A percentile compares a stretch with the other conserved stretches of the same genome.
Evolutionary conservation across 64 coral and sea anemone species (phyloP).

Genomic region (Catalaphyllia jardinei): DNA sequence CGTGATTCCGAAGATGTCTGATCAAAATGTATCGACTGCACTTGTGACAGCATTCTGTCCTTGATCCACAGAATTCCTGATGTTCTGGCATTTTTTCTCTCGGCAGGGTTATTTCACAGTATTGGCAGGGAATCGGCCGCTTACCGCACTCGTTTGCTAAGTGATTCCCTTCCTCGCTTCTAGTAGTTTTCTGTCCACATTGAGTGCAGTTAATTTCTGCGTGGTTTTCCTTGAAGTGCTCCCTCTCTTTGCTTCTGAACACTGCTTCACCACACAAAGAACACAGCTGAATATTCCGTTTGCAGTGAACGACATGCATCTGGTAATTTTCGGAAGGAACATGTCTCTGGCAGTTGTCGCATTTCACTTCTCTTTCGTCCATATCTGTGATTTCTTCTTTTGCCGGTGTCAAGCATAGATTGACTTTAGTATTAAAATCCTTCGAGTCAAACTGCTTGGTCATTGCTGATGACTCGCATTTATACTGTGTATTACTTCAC

Average conservation of each 20-base stretch:
- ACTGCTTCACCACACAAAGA: conserved; percentile 29
- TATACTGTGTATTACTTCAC: neutral
- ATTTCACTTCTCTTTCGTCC: neutral
- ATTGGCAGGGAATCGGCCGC: neutral
- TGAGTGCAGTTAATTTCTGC: conserved; percentile 20
- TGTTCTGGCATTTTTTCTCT: conserved; percentile 39
- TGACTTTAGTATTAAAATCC: neutral
- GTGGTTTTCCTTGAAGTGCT: conserved; percentile 47
- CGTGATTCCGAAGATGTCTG: conserved; percentile 28
- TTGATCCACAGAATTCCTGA: conserved; percentile 48
- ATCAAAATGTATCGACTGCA: conserved; percentile 49
- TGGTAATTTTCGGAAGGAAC: conserved; percentile 48
- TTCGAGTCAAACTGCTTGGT: neutral
- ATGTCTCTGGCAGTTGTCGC: conserved; percentile 37
- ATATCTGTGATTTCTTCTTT: neutral
- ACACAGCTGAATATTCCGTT: conserved; percentile 44
- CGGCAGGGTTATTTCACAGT: conserved; percentile 5
- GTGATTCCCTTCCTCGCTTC: conserved; percentile 29
- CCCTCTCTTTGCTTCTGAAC: neutral
- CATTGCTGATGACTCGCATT: neutral
- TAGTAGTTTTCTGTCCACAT: conserved; percentile 42
- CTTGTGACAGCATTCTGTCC: conserved; percentile 43
- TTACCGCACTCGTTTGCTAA: conserved; percentile 13
- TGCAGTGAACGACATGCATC: conserved; percentile 56
- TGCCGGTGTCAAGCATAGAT: neutral